A percentile compares a stretch with the other conserved stretches of the same genome.
These are phyloP conservation scores for Lagorchestes hirsutus DNA, from an alignment of 2,797 vertebrate species.

Conservation along the genomic window DNA sequence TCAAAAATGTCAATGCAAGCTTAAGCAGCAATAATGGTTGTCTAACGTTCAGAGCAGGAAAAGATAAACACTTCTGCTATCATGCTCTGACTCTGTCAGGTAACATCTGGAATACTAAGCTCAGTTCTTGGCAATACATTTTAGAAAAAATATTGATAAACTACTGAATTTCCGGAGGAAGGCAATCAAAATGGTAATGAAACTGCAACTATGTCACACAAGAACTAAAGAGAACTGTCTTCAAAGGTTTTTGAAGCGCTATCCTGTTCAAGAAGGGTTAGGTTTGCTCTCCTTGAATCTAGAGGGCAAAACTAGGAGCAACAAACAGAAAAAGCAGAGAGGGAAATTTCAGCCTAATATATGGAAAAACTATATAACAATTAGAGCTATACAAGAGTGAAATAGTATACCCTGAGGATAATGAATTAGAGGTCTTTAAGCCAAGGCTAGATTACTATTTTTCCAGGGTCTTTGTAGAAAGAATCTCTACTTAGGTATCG, in stretches of 20 bases:
- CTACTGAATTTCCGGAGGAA: background rate
- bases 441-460: background rate
- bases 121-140: background rate
- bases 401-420: background rate
- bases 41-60: background rate
- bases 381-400: background rate
- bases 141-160: background rate
- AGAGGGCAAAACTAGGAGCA: background rate
- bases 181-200: background rate
- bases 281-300: background rate
- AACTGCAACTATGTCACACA: background rate
- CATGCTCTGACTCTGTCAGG: background rate
- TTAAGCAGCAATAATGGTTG: background rate
- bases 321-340: background rate
- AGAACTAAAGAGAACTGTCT: background rate
- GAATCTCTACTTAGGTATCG: background rate
- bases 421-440: background rate
- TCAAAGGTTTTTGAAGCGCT: background rate
- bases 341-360: background rate
- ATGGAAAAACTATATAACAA: background rate
- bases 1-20: background rate
- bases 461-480: background rate
- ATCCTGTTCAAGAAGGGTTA: background rate
- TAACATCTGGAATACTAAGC: background rate
- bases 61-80: background rate